Percentiles rank a stretch among this genome's conserved stretches.
phyloP scores from a whole-genome alignment of 2,113 vertebrate species.

The Ceratotherium simum region DNA sequence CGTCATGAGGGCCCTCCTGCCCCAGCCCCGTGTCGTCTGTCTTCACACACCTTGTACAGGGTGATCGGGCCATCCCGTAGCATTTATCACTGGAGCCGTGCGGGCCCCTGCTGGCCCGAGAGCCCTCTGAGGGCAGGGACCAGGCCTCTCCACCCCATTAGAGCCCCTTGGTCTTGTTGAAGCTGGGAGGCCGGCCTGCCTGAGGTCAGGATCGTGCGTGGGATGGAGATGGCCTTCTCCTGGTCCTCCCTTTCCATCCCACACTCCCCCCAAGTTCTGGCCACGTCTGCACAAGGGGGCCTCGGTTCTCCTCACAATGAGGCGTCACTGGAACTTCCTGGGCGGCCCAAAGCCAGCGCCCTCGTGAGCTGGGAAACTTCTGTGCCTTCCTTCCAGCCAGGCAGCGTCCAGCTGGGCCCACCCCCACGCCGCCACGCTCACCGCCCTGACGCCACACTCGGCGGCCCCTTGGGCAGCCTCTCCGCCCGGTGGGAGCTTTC shows the following conservation, averaged over 20 bases:
- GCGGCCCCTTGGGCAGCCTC: background rate
- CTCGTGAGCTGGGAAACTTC: background rate
- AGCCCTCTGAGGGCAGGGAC: background rate
- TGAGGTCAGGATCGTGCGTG: background rate
- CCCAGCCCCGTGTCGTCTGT: background rate
- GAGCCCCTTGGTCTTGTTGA: too few relatives aligned
- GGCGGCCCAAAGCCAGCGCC: background rate
- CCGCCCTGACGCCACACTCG: background rate
- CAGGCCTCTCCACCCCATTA: background rate
- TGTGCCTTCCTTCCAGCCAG: background rate
- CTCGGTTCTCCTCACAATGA: background rate
- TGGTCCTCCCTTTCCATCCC: background rate
- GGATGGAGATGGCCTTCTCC: background rate
- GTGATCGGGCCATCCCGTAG: fast-evolving
- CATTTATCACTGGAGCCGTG: fast-evolving
- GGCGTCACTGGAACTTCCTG: background rate
- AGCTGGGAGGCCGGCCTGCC: background rate
- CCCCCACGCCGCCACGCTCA: background rate
- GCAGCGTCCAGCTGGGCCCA: background rate
- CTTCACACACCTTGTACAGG: background rate
- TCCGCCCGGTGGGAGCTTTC: background rate
- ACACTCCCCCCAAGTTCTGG: fast-evolving
- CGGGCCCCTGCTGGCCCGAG: background rate
- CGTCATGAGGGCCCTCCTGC: background rate
- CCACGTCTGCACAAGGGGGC: background rate